Evolutionary conservation across 2,888 invertebrate genomes (phyloP).

Genomic region (Euplexia lucipara): DNA sequence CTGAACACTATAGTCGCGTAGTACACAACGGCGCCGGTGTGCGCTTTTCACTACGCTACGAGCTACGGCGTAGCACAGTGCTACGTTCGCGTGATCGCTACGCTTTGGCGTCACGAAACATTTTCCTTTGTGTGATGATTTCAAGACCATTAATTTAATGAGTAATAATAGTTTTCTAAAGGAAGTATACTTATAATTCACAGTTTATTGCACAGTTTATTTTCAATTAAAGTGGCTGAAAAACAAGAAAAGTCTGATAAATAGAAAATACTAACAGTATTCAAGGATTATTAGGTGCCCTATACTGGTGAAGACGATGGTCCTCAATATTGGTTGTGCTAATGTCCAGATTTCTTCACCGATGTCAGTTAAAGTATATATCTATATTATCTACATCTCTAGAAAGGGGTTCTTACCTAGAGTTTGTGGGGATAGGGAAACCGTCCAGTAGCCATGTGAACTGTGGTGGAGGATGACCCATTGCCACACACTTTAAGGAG

Average conservation of each 20-base stretch:
- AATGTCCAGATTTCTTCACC: no score
- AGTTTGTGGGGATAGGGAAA: constrained; percentile 95
- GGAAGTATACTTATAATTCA: not conserved
- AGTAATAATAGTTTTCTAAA: not conserved
- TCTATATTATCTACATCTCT: not conserved
- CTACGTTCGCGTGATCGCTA: constrained; percentile 29
- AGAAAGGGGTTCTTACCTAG: constrained; percentile 86
- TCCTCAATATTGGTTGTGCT: no score
- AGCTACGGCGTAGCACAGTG: constrained; percentile 27
- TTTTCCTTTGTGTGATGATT: constrained; percentile 22
- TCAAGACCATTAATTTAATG: constrained; percentile 2
- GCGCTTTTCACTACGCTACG: constrained; percentile 27
- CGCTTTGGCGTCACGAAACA: not conserved
- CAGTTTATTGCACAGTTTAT: not conserved
- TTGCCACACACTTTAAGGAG: constrained; percentile 98
- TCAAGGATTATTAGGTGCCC: no score
- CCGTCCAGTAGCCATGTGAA: constrained; percentile 98
- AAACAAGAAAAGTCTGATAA: no score
- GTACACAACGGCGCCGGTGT: constrained; percentile 41
- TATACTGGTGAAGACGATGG: no score
- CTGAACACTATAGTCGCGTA: constrained; percentile 9
- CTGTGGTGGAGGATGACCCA: constrained; percentile 98
- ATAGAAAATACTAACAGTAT: no score
- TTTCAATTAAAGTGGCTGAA: no score
- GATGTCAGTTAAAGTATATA: no score